phyloP scores from a whole-genome alignment of 1,140 invertebrate species.

The Acyrthosiphon pisum region DNA sequence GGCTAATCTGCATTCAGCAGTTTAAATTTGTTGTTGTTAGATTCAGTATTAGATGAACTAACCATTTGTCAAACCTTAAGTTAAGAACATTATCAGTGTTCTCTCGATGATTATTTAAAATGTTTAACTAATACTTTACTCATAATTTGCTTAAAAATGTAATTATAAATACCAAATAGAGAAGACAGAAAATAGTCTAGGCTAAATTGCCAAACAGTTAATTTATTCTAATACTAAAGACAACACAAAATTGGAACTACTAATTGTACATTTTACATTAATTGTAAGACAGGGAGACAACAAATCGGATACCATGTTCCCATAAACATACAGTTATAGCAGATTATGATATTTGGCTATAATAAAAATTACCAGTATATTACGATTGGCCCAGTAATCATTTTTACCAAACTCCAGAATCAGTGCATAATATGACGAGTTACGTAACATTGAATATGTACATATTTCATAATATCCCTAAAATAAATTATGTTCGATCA shows the following conservation, averaged over 20 bases:
- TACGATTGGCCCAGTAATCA: neutral
- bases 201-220: neutral
- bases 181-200: neutral
- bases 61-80: neutral
- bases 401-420: neutral
- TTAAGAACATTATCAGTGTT: neutral
- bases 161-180: too few relatives aligned
- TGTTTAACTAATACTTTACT: neutral
- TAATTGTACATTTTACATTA: too few relatives aligned
- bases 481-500: neutral
- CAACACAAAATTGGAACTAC: too few relatives aligned
- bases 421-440: neutral
- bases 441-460: too few relatives aligned
- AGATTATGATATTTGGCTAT: neutral
- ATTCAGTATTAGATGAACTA: neutral
- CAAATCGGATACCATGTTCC: too few relatives aligned
- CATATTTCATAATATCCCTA: neutral
- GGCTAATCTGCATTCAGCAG: neutral
- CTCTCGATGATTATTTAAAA: neutral
- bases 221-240: neutral
- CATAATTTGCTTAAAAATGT: neutral
- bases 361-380: neutral
- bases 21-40: neutral
- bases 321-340: neutral
- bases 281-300: too few relatives aligned